Evolutionary conservation across 2,113 vertebrate genomes (phyloP).

Genomic region (Hyperopisus bebe): DNA sequence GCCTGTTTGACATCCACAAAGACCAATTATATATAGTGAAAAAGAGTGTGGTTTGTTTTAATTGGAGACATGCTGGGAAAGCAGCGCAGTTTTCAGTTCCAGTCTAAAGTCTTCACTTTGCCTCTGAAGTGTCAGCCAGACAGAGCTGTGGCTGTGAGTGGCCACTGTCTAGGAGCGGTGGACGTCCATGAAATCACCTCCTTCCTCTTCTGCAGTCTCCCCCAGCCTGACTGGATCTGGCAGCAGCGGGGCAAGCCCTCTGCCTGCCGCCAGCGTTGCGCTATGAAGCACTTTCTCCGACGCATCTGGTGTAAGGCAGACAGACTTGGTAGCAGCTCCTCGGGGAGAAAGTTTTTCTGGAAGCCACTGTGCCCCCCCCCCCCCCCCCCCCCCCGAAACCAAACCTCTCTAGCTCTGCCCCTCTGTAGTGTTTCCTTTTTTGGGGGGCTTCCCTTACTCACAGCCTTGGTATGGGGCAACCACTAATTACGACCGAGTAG

Average conservation of each 20-base stretch:
- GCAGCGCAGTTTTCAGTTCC: not conserved
- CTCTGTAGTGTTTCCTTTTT: constrained; percentile 43
- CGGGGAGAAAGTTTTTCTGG: not conserved
- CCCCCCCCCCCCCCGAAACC: constrained; percentile 27
- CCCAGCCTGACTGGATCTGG: not conserved
- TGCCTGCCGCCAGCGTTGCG: not conserved
- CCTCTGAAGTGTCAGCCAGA: not conserved
- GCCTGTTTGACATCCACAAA: not conserved
- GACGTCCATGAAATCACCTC: not conserved
- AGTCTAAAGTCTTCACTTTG: not conserved
- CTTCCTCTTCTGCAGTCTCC: not conserved
- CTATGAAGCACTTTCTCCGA: not conserved
- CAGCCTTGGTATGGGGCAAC: constrained; percentile 52
- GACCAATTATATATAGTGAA: not conserved
- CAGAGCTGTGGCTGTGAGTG: not conserved
- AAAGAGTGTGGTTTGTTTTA: constrained; percentile 11
- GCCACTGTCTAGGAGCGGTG: not conserved
- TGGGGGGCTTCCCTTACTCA: constrained; percentile 50
- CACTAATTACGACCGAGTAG: constrained; percentile 57
- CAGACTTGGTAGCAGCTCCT: not conserved
- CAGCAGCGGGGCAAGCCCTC: not conserved
- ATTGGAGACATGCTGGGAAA: constrained; percentile 1
- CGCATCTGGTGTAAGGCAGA: not conserved
- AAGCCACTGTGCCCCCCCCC: constrained; percentile 28
- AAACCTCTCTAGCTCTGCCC: constrained; percentile 26